Base-by-base conservation (phyloP, 2,113 vertebrate genomes). In the Syngnathus scovelli region DNA sequence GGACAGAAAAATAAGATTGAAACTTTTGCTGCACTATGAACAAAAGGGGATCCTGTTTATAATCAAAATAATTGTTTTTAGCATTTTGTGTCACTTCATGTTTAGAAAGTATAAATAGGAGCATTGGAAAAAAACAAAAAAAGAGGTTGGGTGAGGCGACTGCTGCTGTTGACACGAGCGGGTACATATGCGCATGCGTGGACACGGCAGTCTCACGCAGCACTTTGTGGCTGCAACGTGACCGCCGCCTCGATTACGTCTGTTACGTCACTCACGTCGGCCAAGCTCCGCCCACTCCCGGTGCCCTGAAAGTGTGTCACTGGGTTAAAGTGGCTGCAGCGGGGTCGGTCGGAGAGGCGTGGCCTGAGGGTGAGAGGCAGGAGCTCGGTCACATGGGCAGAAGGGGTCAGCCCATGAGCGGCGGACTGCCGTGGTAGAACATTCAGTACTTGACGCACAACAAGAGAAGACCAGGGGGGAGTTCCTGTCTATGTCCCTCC, bases 241-340 rank as follows among this genome's bases (percentile, higher is more conserved):
- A 90, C 67, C 46, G 64, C 77, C 0, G 38, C 38, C 75, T 76
- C 0, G 55, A 58, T 58, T 58, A 11, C 52, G 52, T 38, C 27
- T 36, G 67, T 78, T 82, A 81, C 85, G 81, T 77, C 61, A 41
- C 44, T 23, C 1, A 43, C 18, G 21, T 3, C 23, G 38, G 59
- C 59, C 10, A 54, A 49, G 72, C 79, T 60, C 87, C 79, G 72
- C 84, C 86, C 78, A 72, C 58, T 33, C 16, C 74, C 56, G 27
- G 19, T 37, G 74, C 74, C 48, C 69, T 73, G 72, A 89, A 93
- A 92, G 78, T 92, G 90, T 93, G 93, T 93, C 92, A 93, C 92
- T 93, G 91, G 92, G 92, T 93, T 92, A 92, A 88, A 85, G 80
- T 84, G 83, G 82, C 83, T 78, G 76, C 55, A 65, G 67, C 66